Percentiles rank a stretch among this genome's conserved stretches.
phyloP scores from a whole-genome alignment of 2,888 invertebrate genomes.

The Eledona agricola region DNA sequence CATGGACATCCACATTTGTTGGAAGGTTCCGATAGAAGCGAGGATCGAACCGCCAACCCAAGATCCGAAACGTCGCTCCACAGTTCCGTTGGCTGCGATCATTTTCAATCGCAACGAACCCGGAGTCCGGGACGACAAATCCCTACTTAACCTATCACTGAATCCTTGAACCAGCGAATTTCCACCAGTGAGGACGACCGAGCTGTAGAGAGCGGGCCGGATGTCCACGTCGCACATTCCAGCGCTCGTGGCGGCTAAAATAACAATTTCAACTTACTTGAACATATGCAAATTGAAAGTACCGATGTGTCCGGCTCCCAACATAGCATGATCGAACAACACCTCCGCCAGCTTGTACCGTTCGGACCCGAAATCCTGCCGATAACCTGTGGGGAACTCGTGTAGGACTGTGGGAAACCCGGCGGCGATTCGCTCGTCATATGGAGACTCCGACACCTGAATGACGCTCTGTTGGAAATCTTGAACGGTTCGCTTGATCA shows the following conservation, averaged over 20 bases:
- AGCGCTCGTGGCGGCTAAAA: slow-evolving; percentile 77
- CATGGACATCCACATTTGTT: slow-evolving; percentile 99
- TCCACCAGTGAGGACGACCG: slow-evolving; percentile 95
- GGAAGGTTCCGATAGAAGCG: slow-evolving; percentile 98
- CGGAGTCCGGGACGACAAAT: slow-evolving; percentile 86
- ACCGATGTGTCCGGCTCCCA: slow-evolving; percentile 88
- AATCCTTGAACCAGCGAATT: slow-evolving; percentile 93
- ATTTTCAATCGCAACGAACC: slow-evolving; percentile 94
- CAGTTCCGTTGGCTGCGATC: slow-evolving; percentile 88
- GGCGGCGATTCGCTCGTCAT: slow-evolving; percentile 86
- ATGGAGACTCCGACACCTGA: slow-evolving; percentile 85
- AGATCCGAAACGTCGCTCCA: slow-evolving; percentile 93
- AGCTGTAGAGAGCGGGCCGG: slow-evolving; percentile 92
- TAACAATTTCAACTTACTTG: neutral
- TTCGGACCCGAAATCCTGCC: slow-evolving; percentile 95
- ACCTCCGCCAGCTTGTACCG: slow-evolving; percentile 94
- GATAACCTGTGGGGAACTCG: slow-evolving; percentile 98
- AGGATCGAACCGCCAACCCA: slow-evolving; percentile 99
- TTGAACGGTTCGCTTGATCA: slow-evolving; percentile 87
- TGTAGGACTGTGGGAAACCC: slow-evolving; percentile 93
- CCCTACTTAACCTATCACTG: slow-evolving; percentile 89
- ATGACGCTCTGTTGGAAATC: slow-evolving; percentile 75
- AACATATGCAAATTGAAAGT: slow-evolving; percentile 45
- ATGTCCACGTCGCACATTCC: slow-evolving; percentile 99
- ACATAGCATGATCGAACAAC: slow-evolving; percentile 93